Conservation (phyloP, 2,113 vertebrate species). For the Scomber japonicus region DNA sequence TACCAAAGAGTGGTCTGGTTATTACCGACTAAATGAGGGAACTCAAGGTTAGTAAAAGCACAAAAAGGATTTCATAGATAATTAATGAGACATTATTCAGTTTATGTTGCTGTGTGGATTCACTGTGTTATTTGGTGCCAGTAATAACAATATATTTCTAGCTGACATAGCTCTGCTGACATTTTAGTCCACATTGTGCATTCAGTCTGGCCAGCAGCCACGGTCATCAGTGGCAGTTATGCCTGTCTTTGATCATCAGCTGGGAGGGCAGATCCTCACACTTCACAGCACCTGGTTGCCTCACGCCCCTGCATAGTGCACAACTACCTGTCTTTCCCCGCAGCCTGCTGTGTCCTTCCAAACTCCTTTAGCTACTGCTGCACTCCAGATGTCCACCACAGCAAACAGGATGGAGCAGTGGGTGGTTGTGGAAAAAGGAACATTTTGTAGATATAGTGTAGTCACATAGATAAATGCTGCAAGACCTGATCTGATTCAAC, state of each 20-base stretch:
- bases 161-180: conserved; percentile 48
- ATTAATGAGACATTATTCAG: conserved; percentile 38
- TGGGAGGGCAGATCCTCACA: conserved; percentile 71
- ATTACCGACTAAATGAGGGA: conserved; percentile 54
- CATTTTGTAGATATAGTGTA: background rate
- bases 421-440: background rate
- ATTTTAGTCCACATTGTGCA: conserved; percentile 42
- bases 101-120: conserved; percentile 39
- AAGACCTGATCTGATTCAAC: conserved; percentile 7
- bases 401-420: conserved; percentile 18
- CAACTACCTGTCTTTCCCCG: conserved; percentile 40
- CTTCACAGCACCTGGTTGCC: conserved; percentile 78
- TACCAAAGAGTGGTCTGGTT: conserved; percentile 41
- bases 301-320: conserved; percentile 51
- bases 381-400: conserved; percentile 61
- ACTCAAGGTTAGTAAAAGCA: conserved; percentile 51
- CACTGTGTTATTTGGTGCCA: conserved; percentile 20
- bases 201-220: conserved; percentile 69
- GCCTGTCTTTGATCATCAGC: conserved; percentile 82
- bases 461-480: background rate
- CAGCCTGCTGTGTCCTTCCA: conserved; percentile 68
- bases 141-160: conserved; percentile 22
- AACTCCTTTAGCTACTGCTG: conserved; percentile 55
- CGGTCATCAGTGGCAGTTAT: conserved; percentile 69
- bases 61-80: conserved; percentile 49